Base-by-base conservation (phyloP, 2,113 vertebrate genomes). In the Paramormyrops kingsleyae region DNA sequence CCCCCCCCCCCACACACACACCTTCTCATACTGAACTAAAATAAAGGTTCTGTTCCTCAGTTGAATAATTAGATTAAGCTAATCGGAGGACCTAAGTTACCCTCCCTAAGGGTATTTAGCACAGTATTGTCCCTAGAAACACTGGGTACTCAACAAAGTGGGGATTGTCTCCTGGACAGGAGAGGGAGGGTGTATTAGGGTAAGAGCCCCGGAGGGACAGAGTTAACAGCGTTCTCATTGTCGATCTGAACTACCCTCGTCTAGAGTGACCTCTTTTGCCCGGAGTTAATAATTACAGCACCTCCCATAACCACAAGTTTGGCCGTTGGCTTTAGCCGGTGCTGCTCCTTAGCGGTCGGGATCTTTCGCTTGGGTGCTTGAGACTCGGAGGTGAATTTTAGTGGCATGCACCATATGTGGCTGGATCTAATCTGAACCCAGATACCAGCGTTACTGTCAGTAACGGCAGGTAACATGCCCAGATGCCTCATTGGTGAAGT, bases 121-220 rank as follows among this genome's bases (percentile, higher is more conserved):
- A 31, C 46, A 44, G 56, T 7, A 21, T 27, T 8, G 12, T 89
- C n/a, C 12, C 46, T 87, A 31, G 56, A 83, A 62, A 35, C 35
- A 21, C 24, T 42, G 50, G 59, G 83, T 21, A 19, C 13, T 46
- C 46, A 46, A 90, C 90, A 89, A 88, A 86, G 88, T 53, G 84
- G 66, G 59, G 88, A 74, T 87, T 86, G 90, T 89, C 87, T 88
- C 90, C 46, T 24, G 35, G 35, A 44, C 56, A 9, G 35, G 47
- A 50, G 80, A 19, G 35, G 19, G 42, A 7, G 50, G 39, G 8
- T 19, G 0, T 52, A 19, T 53, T 17, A 13, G 42, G 15, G 42
- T n/a, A 10, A 49, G 88, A 80, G 17, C 70, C 47, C 39, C 39
- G 10, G 74, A 83, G 74, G 47, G 47, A 83, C 70, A 89, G 52